Evolutionary conservation across 2,888 invertebrate genomes (phyloP).

Genomic region (Lucinisca nassula): DNA sequence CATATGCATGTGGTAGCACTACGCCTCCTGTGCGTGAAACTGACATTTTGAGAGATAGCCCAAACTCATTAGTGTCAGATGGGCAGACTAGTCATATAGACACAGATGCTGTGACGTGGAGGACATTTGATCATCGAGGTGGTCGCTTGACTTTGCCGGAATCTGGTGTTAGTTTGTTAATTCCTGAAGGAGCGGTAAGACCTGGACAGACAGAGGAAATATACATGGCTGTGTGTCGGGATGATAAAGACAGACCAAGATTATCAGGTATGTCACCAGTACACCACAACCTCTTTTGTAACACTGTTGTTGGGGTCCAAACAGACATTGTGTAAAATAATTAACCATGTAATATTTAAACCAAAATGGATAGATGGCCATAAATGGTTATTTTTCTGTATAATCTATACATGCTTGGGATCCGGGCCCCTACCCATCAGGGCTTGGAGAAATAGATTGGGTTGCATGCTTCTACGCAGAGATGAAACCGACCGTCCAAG

Average conservation of each 20-base stretch:
- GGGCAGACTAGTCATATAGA: constrained; percentile 86
- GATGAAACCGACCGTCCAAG: too few species aligned
- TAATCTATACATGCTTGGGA: too few species aligned
- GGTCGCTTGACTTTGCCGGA: constrained; percentile 88
- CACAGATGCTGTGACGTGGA: constrained; percentile 89
- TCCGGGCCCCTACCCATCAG: too few species aligned
- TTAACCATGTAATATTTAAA: too few species aligned
- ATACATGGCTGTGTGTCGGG: constrained; percentile 96
- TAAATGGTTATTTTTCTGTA: too few species aligned
- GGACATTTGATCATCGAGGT: constrained; percentile 89
- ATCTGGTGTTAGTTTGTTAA: constrained; percentile 93
- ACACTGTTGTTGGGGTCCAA: too few species aligned
- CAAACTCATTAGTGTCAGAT: constrained; percentile 84
- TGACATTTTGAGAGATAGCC: constrained; percentile 79
- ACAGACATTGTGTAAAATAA: too few species aligned
- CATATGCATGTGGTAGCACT: not conserved
- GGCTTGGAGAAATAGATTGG: too few species aligned
- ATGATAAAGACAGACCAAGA: constrained; percentile 96
- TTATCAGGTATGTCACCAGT: constrained; percentile 92
- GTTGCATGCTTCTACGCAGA: too few species aligned
- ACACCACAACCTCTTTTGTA: too few species aligned
- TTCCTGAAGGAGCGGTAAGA: constrained; percentile 96
- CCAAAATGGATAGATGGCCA: too few species aligned
- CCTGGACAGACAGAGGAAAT: constrained; percentile 95
- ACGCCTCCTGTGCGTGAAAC: constrained; percentile 66